Conservation (phyloP, 2,797 vertebrate species). For the Babyrousa celebensis region DNA sequence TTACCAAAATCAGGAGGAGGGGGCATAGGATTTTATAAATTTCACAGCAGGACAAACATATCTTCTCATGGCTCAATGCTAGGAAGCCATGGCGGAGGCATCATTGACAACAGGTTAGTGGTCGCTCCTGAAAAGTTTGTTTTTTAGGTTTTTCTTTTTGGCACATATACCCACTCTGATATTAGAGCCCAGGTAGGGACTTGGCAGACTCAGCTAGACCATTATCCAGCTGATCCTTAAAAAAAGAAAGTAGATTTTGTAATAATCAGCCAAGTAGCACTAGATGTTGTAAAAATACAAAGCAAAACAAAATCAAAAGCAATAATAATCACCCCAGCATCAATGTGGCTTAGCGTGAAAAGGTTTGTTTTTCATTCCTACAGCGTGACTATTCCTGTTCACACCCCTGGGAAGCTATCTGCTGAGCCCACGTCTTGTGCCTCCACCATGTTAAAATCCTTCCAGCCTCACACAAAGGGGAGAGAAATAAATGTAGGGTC, state of each 20-base stretch:
- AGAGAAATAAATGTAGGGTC: too few relatives aligned
- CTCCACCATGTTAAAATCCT: too few relatives aligned
- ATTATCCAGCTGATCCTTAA: background rate
- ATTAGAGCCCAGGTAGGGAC: background rate
- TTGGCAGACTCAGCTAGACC: background rate
- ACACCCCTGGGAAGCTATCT: background rate
- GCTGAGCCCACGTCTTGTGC: background rate
- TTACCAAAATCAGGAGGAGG: background rate
- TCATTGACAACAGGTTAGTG: background rate
- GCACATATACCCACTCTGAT: background rate
- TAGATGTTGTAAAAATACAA: background rate
- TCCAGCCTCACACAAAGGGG: too few relatives aligned
- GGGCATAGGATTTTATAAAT: background rate
- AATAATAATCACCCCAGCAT: background rate
- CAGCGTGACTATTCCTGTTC: background rate
- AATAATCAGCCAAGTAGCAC: background rate
- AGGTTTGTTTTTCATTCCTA: background rate
- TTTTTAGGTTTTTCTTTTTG: background rate
- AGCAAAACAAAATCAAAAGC: background rate
- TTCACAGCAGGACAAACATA: background rate
- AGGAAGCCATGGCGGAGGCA: background rate
- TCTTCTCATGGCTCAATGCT: background rate
- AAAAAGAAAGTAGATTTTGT: conserved; percentile 32
- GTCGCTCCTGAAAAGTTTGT: background rate
- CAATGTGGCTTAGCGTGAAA: background rate